phyloP scores from a whole-genome alignment of 2,113 vertebrate species.

The Acrocephalus kingi region DNA sequence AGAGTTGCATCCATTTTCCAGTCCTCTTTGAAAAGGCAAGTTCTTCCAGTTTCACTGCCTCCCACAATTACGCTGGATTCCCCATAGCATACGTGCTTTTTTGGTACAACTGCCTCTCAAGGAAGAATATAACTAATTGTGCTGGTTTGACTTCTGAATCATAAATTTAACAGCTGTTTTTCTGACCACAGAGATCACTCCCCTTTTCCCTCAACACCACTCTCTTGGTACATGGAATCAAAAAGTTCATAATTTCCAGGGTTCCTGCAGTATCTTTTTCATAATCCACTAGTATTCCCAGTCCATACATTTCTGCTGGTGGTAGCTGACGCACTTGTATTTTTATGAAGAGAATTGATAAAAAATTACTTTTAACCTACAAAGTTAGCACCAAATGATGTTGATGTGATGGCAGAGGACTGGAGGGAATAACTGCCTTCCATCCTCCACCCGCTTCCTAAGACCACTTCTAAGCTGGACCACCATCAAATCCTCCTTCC shows the following conservation, averaged over 20 bases:
- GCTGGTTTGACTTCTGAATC: not conserved
- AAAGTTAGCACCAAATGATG: not conserved
- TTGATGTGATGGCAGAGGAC: not conserved
- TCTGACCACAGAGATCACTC: not conserved
- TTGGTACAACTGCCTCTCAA: not conserved
- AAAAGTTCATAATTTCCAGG: not conserved
- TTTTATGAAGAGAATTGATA: not conserved
- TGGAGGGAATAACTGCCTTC: not conserved
- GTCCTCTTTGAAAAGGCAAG: not conserved
- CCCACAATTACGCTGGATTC: not conserved
- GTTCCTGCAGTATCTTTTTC: conserved; percentile 7
- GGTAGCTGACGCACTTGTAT: not conserved
- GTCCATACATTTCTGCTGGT: not conserved
- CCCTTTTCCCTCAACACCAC: not conserved
- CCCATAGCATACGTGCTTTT: not conserved
- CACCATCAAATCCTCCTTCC: not conserved
- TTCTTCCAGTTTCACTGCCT: not conserved
- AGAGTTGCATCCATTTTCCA: not conserved
- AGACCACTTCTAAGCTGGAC: not conserved
- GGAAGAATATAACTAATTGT: not conserved
- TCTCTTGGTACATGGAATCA: not conserved
- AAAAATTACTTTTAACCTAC: not conserved
- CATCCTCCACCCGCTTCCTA: not conserved
- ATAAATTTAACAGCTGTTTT: not conserved
- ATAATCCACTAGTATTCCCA: not conserved